Evolutionary conservation across 2,888 invertebrate species (phyloP).

Genomic region (Polyploca ridens): DNA sequence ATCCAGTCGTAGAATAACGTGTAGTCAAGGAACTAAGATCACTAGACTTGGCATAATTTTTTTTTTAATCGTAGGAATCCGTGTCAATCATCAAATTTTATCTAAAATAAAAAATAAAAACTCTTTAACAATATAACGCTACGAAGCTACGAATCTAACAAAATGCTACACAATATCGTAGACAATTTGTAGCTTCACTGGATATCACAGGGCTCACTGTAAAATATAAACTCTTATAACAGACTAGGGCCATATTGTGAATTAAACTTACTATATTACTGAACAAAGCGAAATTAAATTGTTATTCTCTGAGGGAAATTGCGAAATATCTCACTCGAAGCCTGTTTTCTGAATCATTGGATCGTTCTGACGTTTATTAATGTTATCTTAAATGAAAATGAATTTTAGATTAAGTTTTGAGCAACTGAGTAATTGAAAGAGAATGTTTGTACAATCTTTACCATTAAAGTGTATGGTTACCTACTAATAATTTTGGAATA

Average conservation of each 20-base stretch:
- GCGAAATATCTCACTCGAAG: slow-evolving; percentile 2
- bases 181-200: slow-evolving; percentile 48
- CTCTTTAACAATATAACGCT: slow-evolving; percentile 19
- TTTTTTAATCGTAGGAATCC: too few species aligned
- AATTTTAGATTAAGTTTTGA: neutral
- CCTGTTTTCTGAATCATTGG: slow-evolving; percentile 4
- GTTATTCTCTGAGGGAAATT: slow-evolving; percentile 3
- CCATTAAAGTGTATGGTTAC: neutral
- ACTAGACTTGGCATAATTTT: too few species aligned
- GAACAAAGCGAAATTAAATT: slow-evolving; percentile 6
- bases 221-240: slow-evolving; percentile 6
- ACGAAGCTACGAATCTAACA: slow-evolving; percentile 30
- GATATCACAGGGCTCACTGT: slow-evolving; percentile 11
- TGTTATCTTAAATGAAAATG: slow-evolving; percentile 2
- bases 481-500: too few species aligned
- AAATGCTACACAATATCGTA: slow-evolving; percentile 47
- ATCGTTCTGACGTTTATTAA: slow-evolving; percentile 8
- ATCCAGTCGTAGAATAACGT: too few species aligned
- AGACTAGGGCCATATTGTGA: slow-evolving; percentile 1
- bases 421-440: neutral
- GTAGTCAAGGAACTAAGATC: too few species aligned
- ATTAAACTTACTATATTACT: neutral
- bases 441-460: neutral
- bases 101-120: slow-evolving; percentile 24
- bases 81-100: neutral